Conservation (phyloP, 2,113 vertebrate species). For the Nesogale talazaci region DNA sequence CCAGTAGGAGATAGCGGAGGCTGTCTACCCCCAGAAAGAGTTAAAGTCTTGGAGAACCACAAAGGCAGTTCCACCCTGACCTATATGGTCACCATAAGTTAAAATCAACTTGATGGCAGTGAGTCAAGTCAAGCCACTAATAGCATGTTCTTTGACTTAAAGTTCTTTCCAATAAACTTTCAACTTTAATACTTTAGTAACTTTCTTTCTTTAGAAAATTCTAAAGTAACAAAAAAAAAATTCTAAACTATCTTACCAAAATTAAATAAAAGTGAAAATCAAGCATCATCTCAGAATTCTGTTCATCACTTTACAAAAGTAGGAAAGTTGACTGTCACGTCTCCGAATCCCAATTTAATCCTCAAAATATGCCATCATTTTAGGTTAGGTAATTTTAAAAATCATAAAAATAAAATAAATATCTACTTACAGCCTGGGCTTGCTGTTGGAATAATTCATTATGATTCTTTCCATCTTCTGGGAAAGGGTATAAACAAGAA, state of each 20-base stretch:
- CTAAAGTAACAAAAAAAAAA: neutral
- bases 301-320: neutral
- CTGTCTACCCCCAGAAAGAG: too few species aligned
- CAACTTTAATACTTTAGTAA: constrained; percentile 16
- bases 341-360: neutral
- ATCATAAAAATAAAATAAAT: constrained; percentile 7
- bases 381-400: neutral
- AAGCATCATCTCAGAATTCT: neutral
- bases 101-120: too few species aligned
- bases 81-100: too few species aligned
- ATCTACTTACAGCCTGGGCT: constrained; percentile 82
- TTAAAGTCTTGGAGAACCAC: too few species aligned
- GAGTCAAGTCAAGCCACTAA: neutral
- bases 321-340: neutral
- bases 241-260: constrained; percentile 15
- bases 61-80: too few species aligned
- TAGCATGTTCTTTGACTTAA: constrained; percentile 16
- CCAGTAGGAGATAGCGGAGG: too few species aligned
- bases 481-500: constrained; percentile 11
- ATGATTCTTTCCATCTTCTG: constrained; percentile 56
- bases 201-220: constrained; percentile 33
- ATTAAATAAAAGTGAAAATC: constrained; percentile 29
- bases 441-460: constrained; percentile 77
- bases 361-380: neutral
- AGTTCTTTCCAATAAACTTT: constrained; percentile 44